phyloP scores from a whole-genome alignment of 1,140 invertebrate genomes.

The Micrasema minimum region DNA sequence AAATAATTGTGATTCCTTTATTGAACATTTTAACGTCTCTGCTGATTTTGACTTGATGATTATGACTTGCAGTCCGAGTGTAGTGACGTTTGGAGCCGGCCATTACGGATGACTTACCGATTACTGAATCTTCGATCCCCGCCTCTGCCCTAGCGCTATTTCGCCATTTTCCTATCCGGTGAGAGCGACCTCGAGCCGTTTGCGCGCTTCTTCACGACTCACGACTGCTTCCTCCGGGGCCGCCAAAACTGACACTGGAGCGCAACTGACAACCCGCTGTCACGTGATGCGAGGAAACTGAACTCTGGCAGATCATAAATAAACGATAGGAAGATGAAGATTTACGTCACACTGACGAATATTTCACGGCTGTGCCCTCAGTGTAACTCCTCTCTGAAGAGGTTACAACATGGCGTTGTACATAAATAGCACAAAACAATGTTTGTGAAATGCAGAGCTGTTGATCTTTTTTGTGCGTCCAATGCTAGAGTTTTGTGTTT shows the following conservation, averaged over 20 bases:
- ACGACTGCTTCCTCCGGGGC: not conserved
- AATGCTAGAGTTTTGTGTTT: too few relatives aligned
- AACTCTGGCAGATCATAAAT: not conserved
- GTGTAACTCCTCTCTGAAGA: too few relatives aligned
- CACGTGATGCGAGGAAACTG: not conserved
- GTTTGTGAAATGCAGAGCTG: too few relatives aligned
- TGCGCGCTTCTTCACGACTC: not conserved
- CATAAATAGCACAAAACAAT: too few relatives aligned
- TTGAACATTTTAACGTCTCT: too few relatives aligned
- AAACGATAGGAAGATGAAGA: not conserved
- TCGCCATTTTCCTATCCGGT: conserved; percentile 31
- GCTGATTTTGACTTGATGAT: not conserved
- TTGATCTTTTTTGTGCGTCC: too few relatives aligned
- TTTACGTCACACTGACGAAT: too few relatives aligned
- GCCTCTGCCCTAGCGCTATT: not conserved
- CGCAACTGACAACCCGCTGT: conserved; percentile 2
- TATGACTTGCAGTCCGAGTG: not conserved
- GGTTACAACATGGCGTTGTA: too few relatives aligned
- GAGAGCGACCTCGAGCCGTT: conserved; percentile 10
- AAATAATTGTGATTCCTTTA: too few relatives aligned
- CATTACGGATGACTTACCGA: not conserved
- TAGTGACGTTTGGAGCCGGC: not conserved
- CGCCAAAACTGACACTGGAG: not conserved
- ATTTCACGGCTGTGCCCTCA: too few relatives aligned
- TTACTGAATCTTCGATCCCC: not conserved